Base-by-base conservation (phyloP, 2,797 vertebrate genomes). In the Fistularia tabacaria region DNA sequence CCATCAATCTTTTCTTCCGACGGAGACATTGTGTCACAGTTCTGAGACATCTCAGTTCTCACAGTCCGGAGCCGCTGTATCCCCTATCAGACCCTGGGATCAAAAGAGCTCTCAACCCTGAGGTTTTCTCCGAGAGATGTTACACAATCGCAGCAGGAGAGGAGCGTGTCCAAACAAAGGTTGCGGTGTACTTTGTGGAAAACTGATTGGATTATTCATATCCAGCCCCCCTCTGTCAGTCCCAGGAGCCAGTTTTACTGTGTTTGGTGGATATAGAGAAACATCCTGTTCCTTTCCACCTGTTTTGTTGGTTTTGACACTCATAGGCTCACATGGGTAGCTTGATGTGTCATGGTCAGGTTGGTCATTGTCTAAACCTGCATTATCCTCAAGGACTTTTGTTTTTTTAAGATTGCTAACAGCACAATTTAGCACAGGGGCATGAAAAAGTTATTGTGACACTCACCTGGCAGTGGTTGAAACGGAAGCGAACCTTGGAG, bases 401-500 rank as follows among this genome's bases (percentile, higher is more conserved):
- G 2, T 25, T 25, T 2, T 25, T 25, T 25, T 25, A 2, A 25
- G 2, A 2, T 25, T 25, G 5, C 25, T 25, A 25, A 25, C 25
- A 10, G 38, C 6, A 14, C 62, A 54, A 14, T 51, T 41, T 80
- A 70, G 65, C 69, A 72, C 37, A 11, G 7, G 6, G 43, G 51
- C 45, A 59, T 69, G 40, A 56, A 54, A 49, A 45, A 14, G 6
- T 10, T 8, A 7, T 50, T 57, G 46, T 36, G 61, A 44, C 3
- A 1, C 73, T 79, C 59, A 99, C 97, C 94, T 95, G 93, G 88
- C 93, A 95, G 80, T 98, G 92, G 60, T 93, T 83, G 80, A 95
- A 96, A 9, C 91, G 92, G 49, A 98, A 94, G 66, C 93, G 94
- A 47, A 98, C 96, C 88, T 94, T 98, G 86, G 95, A 94, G 67